These are phyloP conservation scores for Ligdia adustata DNA, from an alignment of 2,888 invertebrate species.

Conservation along the genomic window DNA sequence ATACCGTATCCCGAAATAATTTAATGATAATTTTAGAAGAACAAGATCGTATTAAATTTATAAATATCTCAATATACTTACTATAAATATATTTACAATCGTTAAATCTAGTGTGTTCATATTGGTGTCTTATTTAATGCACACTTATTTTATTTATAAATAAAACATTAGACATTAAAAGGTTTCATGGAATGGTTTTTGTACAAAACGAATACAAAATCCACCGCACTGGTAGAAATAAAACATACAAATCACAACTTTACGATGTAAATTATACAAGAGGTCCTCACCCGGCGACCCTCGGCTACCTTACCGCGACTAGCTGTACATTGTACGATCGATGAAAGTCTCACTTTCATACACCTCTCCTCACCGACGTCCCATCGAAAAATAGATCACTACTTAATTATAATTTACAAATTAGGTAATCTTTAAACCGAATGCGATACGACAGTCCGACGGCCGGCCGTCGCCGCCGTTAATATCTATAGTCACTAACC, in stretches of 20 bases:
- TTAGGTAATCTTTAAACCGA: conserved; percentile 78
- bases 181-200: conserved; percentile 81
- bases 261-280: conserved; percentile 56
- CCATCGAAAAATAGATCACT: conserved; percentile 82
- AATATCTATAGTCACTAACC: conserved; percentile 72
- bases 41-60: conserved; percentile 82
- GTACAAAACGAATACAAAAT: conserved; percentile 79
- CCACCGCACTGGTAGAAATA: conserved; percentile 71
- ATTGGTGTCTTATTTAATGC: conserved; percentile 83
- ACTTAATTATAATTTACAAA: conserved; percentile 83
- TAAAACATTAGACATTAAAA: conserved; percentile 77
- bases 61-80: conserved; percentile 81
- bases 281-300: conserved; percentile 44
- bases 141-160: conserved; percentile 76
- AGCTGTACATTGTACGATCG: conserved; percentile 76
- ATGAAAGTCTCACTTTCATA: conserved; percentile 81
- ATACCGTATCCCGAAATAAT: conserved; percentile 68
- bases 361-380: conserved; percentile 50
- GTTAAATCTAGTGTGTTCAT: conserved; percentile 73
- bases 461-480: conserved; percentile 59
- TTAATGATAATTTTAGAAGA: conserved; percentile 77
- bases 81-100: conserved; percentile 83
- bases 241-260: conserved; percentile 73
- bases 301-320: conserved; percentile 61
- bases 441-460: conserved; percentile 72